Evolutionary conservation across 2,113 vertebrate species (phyloP).

Genomic region (Phyllostomus discolor): DNA sequence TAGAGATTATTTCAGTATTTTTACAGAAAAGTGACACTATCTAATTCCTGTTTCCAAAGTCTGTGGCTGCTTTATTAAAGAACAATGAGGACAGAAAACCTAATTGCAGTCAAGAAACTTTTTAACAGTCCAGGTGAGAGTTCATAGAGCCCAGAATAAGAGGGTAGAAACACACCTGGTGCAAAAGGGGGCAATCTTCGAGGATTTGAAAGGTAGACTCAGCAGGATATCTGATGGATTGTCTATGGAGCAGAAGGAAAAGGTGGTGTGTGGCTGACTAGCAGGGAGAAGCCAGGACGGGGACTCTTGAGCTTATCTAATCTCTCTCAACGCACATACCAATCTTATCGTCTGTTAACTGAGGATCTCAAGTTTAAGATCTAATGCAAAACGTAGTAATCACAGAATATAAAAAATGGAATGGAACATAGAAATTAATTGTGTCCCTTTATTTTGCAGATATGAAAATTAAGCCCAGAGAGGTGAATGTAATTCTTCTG

Average conservation of each 20-base stretch:
- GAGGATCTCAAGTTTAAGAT: not conserved
- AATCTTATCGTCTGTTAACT: not conserved
- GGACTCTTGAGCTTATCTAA: not conserved
- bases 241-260: not conserved
- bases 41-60: not conserved
- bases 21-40: not conserved
- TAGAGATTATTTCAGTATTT: not conserved
- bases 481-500: not conserved
- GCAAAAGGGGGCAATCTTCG: not conserved
- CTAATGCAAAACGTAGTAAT: not conserved
- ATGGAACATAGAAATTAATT: not conserved
- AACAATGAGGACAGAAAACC: not conserved
- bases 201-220: not conserved
- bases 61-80: not conserved
- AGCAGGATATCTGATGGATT: not conserved
- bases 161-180: too few species aligned
- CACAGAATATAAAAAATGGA: not conserved
- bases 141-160: not conserved
- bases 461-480: not conserved
- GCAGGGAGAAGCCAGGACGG: not conserved
- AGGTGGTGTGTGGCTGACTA: not conserved
- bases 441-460: not conserved
- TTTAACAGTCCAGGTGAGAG: not conserved
- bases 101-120: not conserved
- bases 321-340: fast-evolving